phyloP scores from a whole-genome alignment of 2,113 vertebrate genomes.

The Saguinus imperator region DNA sequence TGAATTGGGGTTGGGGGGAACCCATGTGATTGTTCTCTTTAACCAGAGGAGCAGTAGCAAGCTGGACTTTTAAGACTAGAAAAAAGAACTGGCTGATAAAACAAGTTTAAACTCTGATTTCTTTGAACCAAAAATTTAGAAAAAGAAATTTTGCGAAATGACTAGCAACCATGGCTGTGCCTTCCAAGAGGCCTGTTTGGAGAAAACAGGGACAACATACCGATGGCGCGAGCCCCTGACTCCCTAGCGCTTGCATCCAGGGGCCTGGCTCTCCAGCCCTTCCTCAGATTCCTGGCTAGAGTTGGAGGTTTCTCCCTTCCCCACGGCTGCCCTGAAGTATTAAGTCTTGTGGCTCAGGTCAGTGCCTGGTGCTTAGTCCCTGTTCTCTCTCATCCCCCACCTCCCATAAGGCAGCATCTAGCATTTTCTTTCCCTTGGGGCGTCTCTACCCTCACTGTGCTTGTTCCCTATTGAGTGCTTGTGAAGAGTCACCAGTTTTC shows the following conservation, averaged over 20 bases:
- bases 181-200: slow-evolving; percentile 19
- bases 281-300: neutral
- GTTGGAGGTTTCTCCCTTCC: neutral
- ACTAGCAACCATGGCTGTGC: neutral
- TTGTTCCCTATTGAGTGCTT: neutral
- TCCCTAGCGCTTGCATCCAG: neutral
- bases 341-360: neutral
- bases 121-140: slow-evolving; percentile 38
- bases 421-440: slow-evolving; percentile 21
- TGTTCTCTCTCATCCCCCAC: neutral
- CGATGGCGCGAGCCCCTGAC: neutral
- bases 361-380: slow-evolving; percentile 10
- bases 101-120: slow-evolving; percentile 55
- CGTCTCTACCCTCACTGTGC: neutral
- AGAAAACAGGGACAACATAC: neutral
- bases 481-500: neutral
- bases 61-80: slow-evolving; percentile 38
- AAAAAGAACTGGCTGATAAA: neutral
- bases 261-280: neutral
- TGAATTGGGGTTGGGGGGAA: slow-evolving; percentile 63
- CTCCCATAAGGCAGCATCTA: neutral
- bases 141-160: slow-evolving; percentile 50
- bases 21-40: slow-evolving; percentile 58
- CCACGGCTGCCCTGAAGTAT: neutral
- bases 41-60: slow-evolving; percentile 62